Base-by-base conservation (phyloP, 2,888 invertebrate species). In the Papilio protenor region DNA sequence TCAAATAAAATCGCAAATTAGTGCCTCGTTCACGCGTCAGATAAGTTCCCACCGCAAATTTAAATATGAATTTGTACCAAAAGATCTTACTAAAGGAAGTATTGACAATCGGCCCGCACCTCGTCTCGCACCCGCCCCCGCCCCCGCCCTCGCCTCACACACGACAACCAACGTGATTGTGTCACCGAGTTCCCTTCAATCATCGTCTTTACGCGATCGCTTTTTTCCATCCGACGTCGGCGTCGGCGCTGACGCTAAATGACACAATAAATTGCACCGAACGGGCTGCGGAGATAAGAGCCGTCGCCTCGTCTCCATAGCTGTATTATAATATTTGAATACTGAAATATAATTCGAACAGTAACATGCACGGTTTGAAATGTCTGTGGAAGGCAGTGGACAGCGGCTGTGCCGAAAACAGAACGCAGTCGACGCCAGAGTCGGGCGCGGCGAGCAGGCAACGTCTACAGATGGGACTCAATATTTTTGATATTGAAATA, bases 391-490 rank as follows among this genome's bases (percentile, higher is more conserved):
- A 69, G 70, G 78, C 73, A 78, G 81, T 80, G 79, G 80, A 80
- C 80, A 76, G 57, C 71, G 61, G 66, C n/a, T 23, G 57, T 23
- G 71, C 57, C 81, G 81, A 82, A 84, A 77, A 85, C 84, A 86
- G 88, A 90, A 89, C 86, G 89, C 89, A 87, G 87, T 87, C 83
- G 84, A 82, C 80, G 72, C 73, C 23, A 70, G 52, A 73, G 64
- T 57, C 61, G 18, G n/a, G 79, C 73, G 80, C 76, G 33, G 66
- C 78, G 79, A 78, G 79, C 81, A 75, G 73, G 70, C 79, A 80
- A 47, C 23, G 77, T 75, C 72, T 77, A 83, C 79, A 23, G 21
- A 23, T n/a, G 71, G 79, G 83, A 81, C 81, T 16, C 33, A 77
- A n/a, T 33, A 18, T 66, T 82, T 82, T 85, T 86, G 84, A 84